Evolutionary conservation across 2,888 invertebrate genomes (phyloP).

Genomic region (Eremobia ochroleuca): DNA sequence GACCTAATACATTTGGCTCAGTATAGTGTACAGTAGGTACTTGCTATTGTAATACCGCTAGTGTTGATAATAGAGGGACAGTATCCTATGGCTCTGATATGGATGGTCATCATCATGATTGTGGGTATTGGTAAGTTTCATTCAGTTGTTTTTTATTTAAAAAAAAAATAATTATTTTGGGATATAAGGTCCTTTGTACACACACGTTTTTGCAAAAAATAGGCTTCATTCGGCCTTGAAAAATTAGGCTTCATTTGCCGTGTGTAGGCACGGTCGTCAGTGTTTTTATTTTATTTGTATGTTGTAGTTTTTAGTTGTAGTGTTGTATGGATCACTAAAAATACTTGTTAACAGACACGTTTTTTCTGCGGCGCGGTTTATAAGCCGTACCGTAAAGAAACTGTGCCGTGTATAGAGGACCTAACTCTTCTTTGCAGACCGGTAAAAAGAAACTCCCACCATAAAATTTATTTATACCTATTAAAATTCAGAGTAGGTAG

Average conservation of each 20-base stretch:
- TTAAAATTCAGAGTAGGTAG: not conserved
- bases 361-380: too few species aligned
- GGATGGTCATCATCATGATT: conserved; percentile 66
- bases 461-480: not conserved
- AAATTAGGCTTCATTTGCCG: not conserved
- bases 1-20: conserved; percentile 70
- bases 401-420: too few species aligned
- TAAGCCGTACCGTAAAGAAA: too few species aligned
- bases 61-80: conserved; percentile 59
- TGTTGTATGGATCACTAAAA: too few species aligned
- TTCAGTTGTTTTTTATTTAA: not conserved
- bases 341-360: too few species aligned
- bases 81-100: conserved; percentile 59
- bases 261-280: not conserved
- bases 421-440: not conserved
- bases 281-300: too few species aligned
- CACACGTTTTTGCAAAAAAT: too few species aligned
- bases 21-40: conserved; percentile 60
- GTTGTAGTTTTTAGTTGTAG: too few species aligned
- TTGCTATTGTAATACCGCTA: conserved; percentile 65
- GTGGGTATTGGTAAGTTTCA: conserved; percentile 58
- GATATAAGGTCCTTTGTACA: not conserved
- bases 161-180: not conserved
- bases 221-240: not conserved
- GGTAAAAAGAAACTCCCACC: not conserved